Evolutionary conservation across 2,797 vertebrate species (phyloP), one percentile per base, ranked within the genome.

Genomic region (Chelidonichthys spinosus): DNA sequence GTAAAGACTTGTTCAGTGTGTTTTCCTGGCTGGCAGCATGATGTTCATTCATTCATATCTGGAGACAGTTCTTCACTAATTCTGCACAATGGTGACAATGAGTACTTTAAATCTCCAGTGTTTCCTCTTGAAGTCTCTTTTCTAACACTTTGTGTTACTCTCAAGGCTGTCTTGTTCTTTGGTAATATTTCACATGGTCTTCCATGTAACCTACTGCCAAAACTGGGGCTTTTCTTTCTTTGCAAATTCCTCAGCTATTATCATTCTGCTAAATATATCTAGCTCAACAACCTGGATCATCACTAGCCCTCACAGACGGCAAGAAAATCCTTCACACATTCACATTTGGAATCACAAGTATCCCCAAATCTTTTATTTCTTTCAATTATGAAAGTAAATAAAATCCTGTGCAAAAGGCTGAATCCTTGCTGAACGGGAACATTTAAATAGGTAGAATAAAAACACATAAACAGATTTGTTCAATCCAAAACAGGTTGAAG

Each of bases 1-100:
- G 17, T 5, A 54, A 49, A 72, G 64, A 39, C 6, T 3, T 17
- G 63, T 40, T 10, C 36, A 37, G 13, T 4, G n/a, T 61, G 62
- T 73, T 73, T 53, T 67, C 32, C 25, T 62, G 42, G 17, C 66
- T 74, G 59, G 42, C 61, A 15, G 54, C 50, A 36, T 53, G 53
- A 66, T 25, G 18, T 58, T 53, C 3, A 17, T 60, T 74, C 61
- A 72, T 60, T 76, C 59, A 60, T 50, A 80, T 44, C 55, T 72
- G 54, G 43, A 64, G 71, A 69, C 61, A 10, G 13, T 49, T 71
- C 68, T 33, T 2, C 6, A 18, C 53, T 54, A 25, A 50, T 53
- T 62, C 54, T 42, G 47, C 72, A 53, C 39, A 50, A 25, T 14
- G 5, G 9, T 15, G 35, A 73, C 66, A 76, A 69, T 54, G 0